Percentiles rank a stretch among this genome's conserved stretches.
Conservation (phyloP, 2,888 invertebrate species). For the Macrophya annulata region DNA sequence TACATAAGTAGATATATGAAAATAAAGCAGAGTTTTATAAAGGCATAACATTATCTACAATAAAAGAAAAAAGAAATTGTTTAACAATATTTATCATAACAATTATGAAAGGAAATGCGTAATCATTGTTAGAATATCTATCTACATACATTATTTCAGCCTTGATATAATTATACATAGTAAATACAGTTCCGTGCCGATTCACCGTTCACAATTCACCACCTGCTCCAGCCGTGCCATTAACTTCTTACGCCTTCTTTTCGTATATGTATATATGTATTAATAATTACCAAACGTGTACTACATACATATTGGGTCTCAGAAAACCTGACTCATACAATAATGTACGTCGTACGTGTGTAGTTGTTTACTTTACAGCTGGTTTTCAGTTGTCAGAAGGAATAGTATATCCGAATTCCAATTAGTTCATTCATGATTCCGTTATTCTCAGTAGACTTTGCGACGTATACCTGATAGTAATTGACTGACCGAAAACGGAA, state of each 20-base stretch:
- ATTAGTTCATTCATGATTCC: slow-evolving; percentile 37
- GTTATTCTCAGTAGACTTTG: not conserved
- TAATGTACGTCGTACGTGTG: not conserved
- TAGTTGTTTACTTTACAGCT: not conserved
- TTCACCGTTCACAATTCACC: not conserved
- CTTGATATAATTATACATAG: slow-evolving; percentile 4
- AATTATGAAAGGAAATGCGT: not conserved
- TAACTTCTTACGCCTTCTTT: not conserved
- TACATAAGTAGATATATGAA: not conserved
- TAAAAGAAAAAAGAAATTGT: not conserved
- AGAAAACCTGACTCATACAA: not conserved
- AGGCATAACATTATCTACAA: not conserved
- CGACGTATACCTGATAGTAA: not conserved
- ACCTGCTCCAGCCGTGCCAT: not conserved
- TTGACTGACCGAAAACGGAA: slow-evolving; percentile 18
- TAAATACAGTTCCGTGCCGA: not conserved
- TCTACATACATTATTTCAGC: slow-evolving; percentile 9
- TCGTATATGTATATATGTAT: not conserved
- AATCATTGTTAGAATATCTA: not conserved
- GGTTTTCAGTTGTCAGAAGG: not conserved
- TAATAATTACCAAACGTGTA: not conserved
- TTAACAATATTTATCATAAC: not conserved
- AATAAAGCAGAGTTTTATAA: not conserved
- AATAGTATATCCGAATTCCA: not conserved
- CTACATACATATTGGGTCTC: not conserved